These are phyloP conservation scores for Chelmon rostratus DNA, from an alignment of 2,797 vertebrate genomes.

Conservation along the genomic window DNA sequence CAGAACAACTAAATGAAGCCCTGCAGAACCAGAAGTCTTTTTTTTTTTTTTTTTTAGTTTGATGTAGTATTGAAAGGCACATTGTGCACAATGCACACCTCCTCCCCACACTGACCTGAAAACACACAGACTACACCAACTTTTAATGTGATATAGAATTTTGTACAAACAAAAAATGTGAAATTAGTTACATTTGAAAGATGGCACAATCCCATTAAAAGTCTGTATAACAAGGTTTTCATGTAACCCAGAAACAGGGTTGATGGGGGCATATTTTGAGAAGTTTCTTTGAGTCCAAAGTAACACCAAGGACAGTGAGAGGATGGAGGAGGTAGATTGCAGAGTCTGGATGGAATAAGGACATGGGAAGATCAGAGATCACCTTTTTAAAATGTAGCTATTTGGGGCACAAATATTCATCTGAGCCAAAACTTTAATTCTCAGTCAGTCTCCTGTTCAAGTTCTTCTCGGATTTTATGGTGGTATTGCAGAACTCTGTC, in stretches of 20 bases:
- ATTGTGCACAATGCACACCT: background rate
- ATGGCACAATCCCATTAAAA: background rate
- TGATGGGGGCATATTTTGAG: background rate
- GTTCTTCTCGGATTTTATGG: background rate
- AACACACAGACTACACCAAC: background rate
- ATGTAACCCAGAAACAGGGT: background rate
- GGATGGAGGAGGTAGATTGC: background rate
- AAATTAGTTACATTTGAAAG: background rate
- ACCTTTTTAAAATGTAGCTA: background rate
- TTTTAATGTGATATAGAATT: background rate
- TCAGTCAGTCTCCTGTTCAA: background rate
- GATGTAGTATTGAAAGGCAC: background rate
- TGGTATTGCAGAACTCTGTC: background rate
- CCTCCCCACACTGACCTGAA: background rate
- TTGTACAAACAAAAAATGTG: background rate
- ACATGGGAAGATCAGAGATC: background rate
- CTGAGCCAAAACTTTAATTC: background rate
- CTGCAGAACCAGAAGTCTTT: background rate
- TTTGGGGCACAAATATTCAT: slow-evolving; percentile 2
- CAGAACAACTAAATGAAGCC: too few species aligned
- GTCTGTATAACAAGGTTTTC: background rate
- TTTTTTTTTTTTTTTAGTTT: background rate
- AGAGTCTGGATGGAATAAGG: background rate
- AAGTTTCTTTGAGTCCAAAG: slow-evolving; percentile 12
- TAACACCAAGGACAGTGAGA: slow-evolving; percentile 6